Percentiles rank a stretch among this genome's conserved stretches.
Evolutionary conservation across 64 coral and sea anemone genomes (phyloP).

Genomic region (Stylophora pistillata): DNA sequence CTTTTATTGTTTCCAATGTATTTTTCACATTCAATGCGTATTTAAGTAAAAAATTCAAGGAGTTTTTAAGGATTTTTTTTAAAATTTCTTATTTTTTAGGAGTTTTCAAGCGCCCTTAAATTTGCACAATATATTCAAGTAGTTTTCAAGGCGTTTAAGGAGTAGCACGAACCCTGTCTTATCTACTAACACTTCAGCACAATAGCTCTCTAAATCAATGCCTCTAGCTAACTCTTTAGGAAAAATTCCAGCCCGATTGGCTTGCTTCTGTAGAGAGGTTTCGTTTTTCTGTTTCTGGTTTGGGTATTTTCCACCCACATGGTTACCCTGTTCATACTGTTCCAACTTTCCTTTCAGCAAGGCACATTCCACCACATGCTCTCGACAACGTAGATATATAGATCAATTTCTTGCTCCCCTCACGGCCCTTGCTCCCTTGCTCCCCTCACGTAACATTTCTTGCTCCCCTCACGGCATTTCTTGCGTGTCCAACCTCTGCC

Average conservation of each 20-base stretch:
- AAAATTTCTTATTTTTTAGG: too few relatives aligned
- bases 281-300: slow-evolving; percentile 52
- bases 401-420: too few relatives aligned
- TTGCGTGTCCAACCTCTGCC: slow-evolving; percentile 69
- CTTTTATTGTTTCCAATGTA: too few relatives aligned
- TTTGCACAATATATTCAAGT: too few relatives aligned
- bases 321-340: slow-evolving; percentile 47
- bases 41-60: too few relatives aligned
- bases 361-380: slow-evolving; percentile 1
- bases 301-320: slow-evolving; percentile 49
- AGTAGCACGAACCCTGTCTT: too few relatives aligned
- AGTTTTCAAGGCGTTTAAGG: too few relatives aligned
- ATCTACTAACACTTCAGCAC: slow-evolving; percentile 27
- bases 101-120: too few relatives aligned
- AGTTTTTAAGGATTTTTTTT: too few relatives aligned
- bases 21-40: too few relatives aligned
- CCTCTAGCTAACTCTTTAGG: slow-evolving; percentile 28
- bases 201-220: slow-evolving; percentile 25
- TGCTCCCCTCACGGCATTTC: slow-evolving; percentile 51
- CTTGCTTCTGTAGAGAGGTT: slow-evolving; percentile 33
- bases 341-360: not conserved
- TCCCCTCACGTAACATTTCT: slow-evolving; percentile 45
- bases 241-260: slow-evolving; percentile 27
- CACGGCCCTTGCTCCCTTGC: too few relatives aligned
- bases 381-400: too few relatives aligned